These are phyloP conservation scores for Xyrauchen texanus DNA, from an alignment of 2,113 vertebrate genomes.

Conservation along the genomic window DNA sequence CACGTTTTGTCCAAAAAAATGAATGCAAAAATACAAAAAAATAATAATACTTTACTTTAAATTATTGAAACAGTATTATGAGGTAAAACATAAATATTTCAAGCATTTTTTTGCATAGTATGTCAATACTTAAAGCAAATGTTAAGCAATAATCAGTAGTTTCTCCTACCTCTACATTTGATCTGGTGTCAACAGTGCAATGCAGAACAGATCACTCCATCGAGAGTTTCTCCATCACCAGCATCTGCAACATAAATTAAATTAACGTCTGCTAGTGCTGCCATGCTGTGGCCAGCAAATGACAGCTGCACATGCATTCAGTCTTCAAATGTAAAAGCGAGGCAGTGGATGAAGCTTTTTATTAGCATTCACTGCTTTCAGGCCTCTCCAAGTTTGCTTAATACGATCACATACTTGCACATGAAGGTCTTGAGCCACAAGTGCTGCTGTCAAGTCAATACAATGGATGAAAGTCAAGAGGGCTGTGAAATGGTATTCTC, in stretches of 20 bases:
- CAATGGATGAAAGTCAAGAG: neutral
- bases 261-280: constrained; percentile 29
- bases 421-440: neutral
- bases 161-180: too few species aligned
- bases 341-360: neutral
- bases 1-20: too few species aligned
- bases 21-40: too few species aligned
- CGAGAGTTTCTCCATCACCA: neutral
- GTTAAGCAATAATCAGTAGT: too few species aligned
- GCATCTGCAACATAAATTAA: constrained; percentile 12
- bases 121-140: too few species aligned
- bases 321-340: constrained; percentile 18
- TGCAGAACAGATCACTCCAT: too few species aligned
- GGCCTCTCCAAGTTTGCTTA: constrained; percentile 13
- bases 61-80: too few species aligned
- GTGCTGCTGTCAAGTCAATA: constrained; percentile 24
- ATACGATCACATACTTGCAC: constrained; percentile 13
- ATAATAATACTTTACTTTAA: too few species aligned
- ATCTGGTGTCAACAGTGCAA: too few species aligned
- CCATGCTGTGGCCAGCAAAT: neutral
- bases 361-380: constrained; percentile 12
- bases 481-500: constrained; percentile 3
- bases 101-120: too few species aligned
- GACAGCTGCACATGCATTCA: constrained; percentile 15
- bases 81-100: too few species aligned